phyloP scores from a whole-genome alignment of 2,888 invertebrate genomes.

The Spilosoma lubricipeda region DNA sequence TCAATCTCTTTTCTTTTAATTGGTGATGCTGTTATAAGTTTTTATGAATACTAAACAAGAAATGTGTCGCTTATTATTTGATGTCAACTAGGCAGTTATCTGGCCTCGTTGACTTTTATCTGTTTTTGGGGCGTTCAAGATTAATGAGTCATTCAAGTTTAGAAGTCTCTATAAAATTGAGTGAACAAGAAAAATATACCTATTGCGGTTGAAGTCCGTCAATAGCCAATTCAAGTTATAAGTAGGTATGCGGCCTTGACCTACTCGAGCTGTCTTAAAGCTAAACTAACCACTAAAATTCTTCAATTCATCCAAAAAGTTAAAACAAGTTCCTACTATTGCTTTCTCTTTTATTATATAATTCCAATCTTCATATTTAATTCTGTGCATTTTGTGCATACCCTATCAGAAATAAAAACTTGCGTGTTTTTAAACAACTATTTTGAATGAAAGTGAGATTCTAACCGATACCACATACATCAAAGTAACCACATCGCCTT shows the following conservation, averaged over 20 bases:
- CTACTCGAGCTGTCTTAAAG: not conserved
- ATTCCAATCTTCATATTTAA: too few species aligned
- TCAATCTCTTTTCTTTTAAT: slow-evolving; percentile 10
- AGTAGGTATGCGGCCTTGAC: not conserved
- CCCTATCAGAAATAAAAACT: not conserved
- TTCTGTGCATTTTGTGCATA: too few species aligned
- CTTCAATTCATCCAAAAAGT: not conserved
- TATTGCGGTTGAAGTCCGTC: not conserved
- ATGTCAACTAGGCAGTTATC: slow-evolving; percentile 7
- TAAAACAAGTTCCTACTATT: not conserved
- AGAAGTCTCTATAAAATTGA: not conserved
- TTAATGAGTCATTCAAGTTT: not conserved
- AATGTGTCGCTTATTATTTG: slow-evolving; percentile 7
- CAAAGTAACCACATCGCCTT: not conserved
- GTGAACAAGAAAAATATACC: not conserved
- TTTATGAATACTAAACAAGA: slow-evolving; percentile 8
- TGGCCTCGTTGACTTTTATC: not conserved
- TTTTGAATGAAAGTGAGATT: not conserved
- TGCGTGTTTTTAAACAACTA: not conserved
- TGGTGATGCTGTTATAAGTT: slow-evolving; percentile 2
- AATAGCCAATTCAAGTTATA: not conserved
- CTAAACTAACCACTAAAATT: too few species aligned
- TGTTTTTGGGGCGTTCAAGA: not conserved
- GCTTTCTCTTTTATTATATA: too few species aligned
- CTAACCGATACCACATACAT: not conserved